A percentile compares a stretch with the other conserved stretches of the same genome.
Conservation (phyloP, 92 coral and sea anemone species). For the Heteractis magnifica region DNA sequence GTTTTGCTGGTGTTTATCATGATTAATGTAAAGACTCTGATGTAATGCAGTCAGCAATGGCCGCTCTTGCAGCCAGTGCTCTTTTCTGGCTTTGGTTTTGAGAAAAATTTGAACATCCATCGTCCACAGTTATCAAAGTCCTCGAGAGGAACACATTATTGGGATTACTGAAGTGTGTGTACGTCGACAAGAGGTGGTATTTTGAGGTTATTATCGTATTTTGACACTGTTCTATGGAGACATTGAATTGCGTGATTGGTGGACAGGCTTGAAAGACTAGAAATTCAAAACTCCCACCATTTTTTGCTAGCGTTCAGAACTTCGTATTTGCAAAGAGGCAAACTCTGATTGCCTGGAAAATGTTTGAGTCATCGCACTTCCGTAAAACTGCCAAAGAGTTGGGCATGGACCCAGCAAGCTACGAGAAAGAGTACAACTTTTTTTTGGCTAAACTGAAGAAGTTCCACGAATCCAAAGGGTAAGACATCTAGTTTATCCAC, state of each 20-base stretch:
- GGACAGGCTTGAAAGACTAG: conserved; percentile 74
- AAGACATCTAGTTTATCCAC: conserved; percentile 34
- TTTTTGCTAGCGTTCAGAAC: conserved; percentile 67
- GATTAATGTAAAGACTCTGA: conserved; percentile 68
- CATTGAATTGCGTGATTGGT: conserved; percentile 85
- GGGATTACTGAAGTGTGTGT: conserved; percentile 46
- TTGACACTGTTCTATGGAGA: conserved; percentile 78
- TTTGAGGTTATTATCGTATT: conserved; percentile 54
- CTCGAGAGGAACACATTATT: conserved; percentile 43
- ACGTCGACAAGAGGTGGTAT: conserved; percentile 39
- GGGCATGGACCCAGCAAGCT: conserved; percentile 73
- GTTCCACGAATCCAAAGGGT: conserved; percentile 97
- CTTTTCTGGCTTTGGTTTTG: conserved; percentile 83
- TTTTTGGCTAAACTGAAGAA: conserved; percentile 92
- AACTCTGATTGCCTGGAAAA: conserved; percentile 64
- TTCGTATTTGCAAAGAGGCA: conserved; percentile 68
- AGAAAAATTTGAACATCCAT: conserved; percentile 42
- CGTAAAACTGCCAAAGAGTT: conserved; percentile 86
- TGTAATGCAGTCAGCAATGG: conserved; percentile 91
- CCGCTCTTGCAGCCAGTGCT: conserved; percentile 69
- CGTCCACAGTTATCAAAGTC: conserved; percentile 34
- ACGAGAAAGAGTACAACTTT: conserved; percentile 89
- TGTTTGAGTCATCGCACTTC: conserved; percentile 60
- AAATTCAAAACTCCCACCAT: conserved; percentile 98
- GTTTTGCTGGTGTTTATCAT: conserved; percentile 85